Evolutionary conservation across 2,113 vertebrate genomes (phyloP), one percentile per base, ranked within the genome.

Genomic region (Herpetotheres cachinnans): DNA sequence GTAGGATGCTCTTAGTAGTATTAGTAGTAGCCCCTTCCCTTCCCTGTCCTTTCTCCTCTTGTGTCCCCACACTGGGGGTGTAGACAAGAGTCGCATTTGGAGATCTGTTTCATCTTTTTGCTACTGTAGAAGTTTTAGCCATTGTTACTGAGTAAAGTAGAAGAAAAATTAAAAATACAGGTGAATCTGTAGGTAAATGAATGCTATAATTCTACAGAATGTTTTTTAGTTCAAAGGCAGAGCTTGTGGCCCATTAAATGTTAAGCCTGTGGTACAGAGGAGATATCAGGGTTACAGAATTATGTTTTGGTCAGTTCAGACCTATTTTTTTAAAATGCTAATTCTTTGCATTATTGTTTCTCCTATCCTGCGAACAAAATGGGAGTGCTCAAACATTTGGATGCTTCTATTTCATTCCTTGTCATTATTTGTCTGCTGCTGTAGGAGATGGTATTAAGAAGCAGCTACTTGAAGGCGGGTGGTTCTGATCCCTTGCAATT

Each of bases 51-150:
- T 22, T 25, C 46, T 46, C 47, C 30, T 52, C 16, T 16, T 11
- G 13, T 34, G 46, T 30, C 49, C 59, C 26, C 59, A 4, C 0
- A 1, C 27, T 27, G 38, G 16, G 9, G 5, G 9, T 4, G 3
- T 11, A 29, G 73, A 11, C 26, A 22, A 7, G 25, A 42, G 26
- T 8, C 15, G 16, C 14, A 5, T 62, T 40, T 56, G 82, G 40
- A 91, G 30, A 50, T 56, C 25, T n/a, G 18, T 27, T 24, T 52
- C 44, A 18, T n/a, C 54, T n/a, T 34, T 56, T 46, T 46, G 22
- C 24, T 72, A 13, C 32, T 26, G 58, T 16, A 16, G 66, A 49
- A 38, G 30, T 46, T 86, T 59, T 59, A 52, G 18, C 44, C 9
- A 7, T 32, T 0, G 1, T 63, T 40, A 36, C 38, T 30, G 4